Evolutionary conservation across 2,888 invertebrate species (phyloP).

Genomic region (Epinotia ramella): DNA sequence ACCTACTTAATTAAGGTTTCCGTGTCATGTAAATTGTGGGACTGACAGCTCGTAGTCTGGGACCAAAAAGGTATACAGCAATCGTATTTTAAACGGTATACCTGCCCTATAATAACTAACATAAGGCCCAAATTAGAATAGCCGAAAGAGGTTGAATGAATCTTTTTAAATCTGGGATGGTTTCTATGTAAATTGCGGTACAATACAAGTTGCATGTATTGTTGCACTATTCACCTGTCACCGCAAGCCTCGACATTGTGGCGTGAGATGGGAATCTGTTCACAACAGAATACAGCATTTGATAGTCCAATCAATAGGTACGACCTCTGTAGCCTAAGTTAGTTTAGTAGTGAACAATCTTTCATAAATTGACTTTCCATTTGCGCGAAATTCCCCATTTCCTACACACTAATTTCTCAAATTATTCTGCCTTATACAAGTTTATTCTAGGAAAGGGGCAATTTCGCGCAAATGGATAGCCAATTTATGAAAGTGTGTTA

Average conservation of each 20-base stretch:
- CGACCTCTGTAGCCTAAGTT: too few species aligned
- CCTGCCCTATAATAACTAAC: neutral
- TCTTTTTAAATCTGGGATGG: neutral
- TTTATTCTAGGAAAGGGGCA: too few species aligned
- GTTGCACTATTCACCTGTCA: slow-evolving; percentile 22
- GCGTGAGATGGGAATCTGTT: slow-evolving; percentile 39
- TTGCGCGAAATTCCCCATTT: too few species aligned
- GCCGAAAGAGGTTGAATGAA: neutral
- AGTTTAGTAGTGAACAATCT: too few species aligned
- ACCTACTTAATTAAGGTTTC: slow-evolving; percentile 12
- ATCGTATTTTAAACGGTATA: neutral
- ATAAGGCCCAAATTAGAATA: neutral
- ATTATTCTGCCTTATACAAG: too few species aligned
- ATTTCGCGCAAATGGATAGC: too few species aligned
- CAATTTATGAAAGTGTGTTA: too few species aligned
- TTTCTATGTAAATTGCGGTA: slow-evolving; percentile 12
- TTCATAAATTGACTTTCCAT: too few species aligned
- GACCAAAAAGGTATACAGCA: neutral
- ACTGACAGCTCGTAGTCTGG: neutral
- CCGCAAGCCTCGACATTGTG: slow-evolving; percentile 17
- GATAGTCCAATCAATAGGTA: slow-evolving; percentile 5
- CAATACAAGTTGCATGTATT: slow-evolving; percentile 28
- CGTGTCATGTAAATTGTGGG: slow-evolving; percentile 18
- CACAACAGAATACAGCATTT: neutral
- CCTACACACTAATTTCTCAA: too few species aligned